Conservation (phyloP, 1,140 invertebrate species). For the Meloidogyne chitwoodi region DNA sequence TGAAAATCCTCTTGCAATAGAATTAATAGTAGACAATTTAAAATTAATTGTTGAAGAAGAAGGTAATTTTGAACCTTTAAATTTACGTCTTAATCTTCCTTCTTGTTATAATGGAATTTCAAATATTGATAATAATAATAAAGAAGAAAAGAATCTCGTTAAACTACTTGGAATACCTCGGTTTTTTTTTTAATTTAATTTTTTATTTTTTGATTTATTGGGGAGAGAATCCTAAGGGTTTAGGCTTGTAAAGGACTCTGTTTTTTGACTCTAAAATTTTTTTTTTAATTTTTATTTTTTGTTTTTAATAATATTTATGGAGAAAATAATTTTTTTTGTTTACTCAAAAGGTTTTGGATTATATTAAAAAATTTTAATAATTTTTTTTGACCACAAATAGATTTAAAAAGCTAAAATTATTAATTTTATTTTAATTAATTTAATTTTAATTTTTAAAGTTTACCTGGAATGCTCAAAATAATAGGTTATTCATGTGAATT, state of each 20-base stretch:
- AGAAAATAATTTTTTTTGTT: too few relatives aligned
- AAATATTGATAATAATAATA: too few relatives aligned
- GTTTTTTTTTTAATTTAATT: not conserved
- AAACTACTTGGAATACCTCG: constrained; percentile 53
- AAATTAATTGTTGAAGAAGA: constrained; percentile 47
- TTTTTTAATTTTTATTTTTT: too few relatives aligned
- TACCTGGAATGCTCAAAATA: constrained; percentile 44
- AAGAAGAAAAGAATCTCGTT: constrained; percentile 16
- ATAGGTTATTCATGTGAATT: constrained; percentile 55
- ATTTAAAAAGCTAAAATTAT: too few relatives aligned
- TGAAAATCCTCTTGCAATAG: constrained; percentile 49
- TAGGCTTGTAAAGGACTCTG: not conserved
- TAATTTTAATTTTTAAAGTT: constrained; percentile 25
- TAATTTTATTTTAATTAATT: too few relatives aligned
- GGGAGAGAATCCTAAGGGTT: too few relatives aligned
- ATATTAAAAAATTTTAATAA: too few relatives aligned
- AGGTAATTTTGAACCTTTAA: constrained; percentile 43
- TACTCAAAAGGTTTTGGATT: too few relatives aligned
- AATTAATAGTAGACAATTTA: constrained; percentile 48
- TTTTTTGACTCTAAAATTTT: too few relatives aligned
- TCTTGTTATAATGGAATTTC: constrained; percentile 35
- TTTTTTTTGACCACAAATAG: too few relatives aligned
- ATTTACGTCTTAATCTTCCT: constrained; percentile 47
- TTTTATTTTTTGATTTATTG: too few relatives aligned
- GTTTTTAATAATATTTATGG: too few relatives aligned